Conservation (phyloP, 2,113 vertebrate genomes). For the Amia ocellicauda region DNA sequence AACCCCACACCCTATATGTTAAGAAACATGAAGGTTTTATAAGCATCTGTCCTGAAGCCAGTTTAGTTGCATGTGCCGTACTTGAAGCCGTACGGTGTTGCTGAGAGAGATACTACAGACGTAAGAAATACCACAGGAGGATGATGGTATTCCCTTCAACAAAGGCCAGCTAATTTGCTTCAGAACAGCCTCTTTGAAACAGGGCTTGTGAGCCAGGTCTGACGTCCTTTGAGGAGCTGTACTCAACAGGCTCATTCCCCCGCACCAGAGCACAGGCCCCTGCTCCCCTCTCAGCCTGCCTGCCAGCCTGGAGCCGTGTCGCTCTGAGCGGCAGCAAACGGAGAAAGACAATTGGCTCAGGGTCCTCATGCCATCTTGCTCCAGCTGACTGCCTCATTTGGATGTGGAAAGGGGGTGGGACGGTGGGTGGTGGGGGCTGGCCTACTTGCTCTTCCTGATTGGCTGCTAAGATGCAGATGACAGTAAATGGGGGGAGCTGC, state of each 20-base stretch:
- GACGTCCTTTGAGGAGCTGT: too few relatives aligned
- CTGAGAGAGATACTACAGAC: too few relatives aligned
- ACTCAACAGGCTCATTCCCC: neutral
- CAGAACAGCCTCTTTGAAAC: too few relatives aligned
- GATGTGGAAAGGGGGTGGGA: constrained; percentile 17
- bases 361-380: constrained; percentile 7
- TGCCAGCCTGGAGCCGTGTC: neutral
- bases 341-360: neutral
- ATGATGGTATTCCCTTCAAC: constrained; percentile 10
- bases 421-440: constrained; percentile 15
- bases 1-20: too few relatives aligned
- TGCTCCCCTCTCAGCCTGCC: neutral
- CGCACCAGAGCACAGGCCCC: neutral
- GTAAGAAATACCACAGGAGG: constrained; percentile 20
- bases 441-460: too few relatives aligned
- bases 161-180: constrained; percentile 31
- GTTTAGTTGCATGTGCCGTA: neutral
- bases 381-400: neutral
- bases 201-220: too few relatives aligned
- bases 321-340: neutral
- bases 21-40: too few relatives aligned
- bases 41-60: neutral
- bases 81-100: neutral
- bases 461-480: constrained; percentile 15
- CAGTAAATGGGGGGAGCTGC: constrained; percentile 6